These are phyloP conservation scores for Oxyura jamaicensis DNA, from an alignment of 2,113 vertebrate species.

Conservation along the genomic window DNA sequence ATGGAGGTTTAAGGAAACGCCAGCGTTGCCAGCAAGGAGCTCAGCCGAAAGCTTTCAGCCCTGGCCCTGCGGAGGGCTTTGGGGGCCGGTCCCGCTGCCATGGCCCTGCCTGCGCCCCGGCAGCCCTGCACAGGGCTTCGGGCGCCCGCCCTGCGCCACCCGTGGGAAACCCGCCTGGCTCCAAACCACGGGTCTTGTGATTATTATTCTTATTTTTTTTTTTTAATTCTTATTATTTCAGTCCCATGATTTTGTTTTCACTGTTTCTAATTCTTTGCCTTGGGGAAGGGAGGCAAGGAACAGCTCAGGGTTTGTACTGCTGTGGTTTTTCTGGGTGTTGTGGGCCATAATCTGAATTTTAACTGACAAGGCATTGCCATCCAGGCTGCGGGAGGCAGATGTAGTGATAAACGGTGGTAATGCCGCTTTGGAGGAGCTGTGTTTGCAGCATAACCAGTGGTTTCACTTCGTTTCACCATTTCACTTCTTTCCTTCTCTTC, in stretches of 20 bases:
- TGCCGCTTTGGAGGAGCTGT: not conserved
- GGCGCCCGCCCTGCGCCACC: not conserved
- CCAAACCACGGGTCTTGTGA: slow-evolving; percentile 47
- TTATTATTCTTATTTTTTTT: not conserved
- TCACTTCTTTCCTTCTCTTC: not conserved
- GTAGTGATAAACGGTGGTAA: not conserved
- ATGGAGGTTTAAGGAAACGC: not conserved
- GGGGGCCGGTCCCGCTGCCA: not conserved
- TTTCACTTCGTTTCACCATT: not conserved
- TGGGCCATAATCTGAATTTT: not conserved
- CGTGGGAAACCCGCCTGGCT: not conserved
- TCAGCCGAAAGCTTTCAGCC: not conserved
- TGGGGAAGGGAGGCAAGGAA: slow-evolving; percentile 24
- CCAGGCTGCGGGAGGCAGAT: not conserved
- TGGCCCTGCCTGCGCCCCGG: not conserved
- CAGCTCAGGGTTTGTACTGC: not conserved
- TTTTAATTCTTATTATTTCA: slow-evolving; percentile 35
- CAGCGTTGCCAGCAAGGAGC: not conserved
- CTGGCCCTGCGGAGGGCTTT: not conserved
- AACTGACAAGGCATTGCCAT: not conserved
- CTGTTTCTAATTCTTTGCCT: slow-evolving; percentile 22
- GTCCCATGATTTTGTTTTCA: slow-evolving; percentile 60
- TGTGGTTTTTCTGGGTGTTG: not conserved
- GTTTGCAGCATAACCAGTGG: not conserved
- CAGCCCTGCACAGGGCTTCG: not conserved